Base-by-base conservation (phyloP, 2,113 vertebrate genomes). In the Xiphias gladius region DNA sequence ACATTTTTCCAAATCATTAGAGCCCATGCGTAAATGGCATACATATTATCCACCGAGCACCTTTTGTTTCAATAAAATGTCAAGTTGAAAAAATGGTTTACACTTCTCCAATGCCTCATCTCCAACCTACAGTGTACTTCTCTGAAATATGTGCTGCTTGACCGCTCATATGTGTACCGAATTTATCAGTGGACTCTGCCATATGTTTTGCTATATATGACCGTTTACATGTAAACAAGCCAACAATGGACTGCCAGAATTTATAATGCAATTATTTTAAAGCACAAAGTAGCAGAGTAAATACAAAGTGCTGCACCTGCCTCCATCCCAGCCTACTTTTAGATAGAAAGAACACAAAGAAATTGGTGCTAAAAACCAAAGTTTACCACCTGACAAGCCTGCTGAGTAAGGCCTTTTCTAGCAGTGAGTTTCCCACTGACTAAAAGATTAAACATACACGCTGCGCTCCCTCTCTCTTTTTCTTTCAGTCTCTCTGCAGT, bases 401-500 rank as follows among this genome's bases (percentile, higher is more conserved):
- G 87, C 87, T 86, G 89, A 87, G 62, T 84, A 37, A 86, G 89
- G 19, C 46, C 66, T 87, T 79, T 76, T 54, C 59, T 7, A 64
- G 59, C 69, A 32, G 72, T 32, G 50, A 71, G 57, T 83, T 63
- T 87, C 65, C 35, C 43, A 26, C 68, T 35, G 43, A 72, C 65
- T 75, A 1, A 65, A 71, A 79, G 78, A 79, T 89, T 84, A 80
- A 84, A 92, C 87, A 82, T 69, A 83, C 72, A 84, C 70, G 71
- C 82, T 37, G 73, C 37, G 37, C 76, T 24, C 55, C 7, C 57
- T 52, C 74, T 46, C 69, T 54, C 61, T 64, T 41, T 73, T 65
- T 75, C 73, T 55, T 46, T 80, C 55, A 52, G 46, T 77, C 58
- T 87, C 73, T 59, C 67, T 62, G 76, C 86, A 77, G 78, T 58